Evolutionary conservation across 1,140 invertebrate species (phyloP), one percentile per base, ranked within the genome.

Genomic region (Camponotus vicinus): DNA sequence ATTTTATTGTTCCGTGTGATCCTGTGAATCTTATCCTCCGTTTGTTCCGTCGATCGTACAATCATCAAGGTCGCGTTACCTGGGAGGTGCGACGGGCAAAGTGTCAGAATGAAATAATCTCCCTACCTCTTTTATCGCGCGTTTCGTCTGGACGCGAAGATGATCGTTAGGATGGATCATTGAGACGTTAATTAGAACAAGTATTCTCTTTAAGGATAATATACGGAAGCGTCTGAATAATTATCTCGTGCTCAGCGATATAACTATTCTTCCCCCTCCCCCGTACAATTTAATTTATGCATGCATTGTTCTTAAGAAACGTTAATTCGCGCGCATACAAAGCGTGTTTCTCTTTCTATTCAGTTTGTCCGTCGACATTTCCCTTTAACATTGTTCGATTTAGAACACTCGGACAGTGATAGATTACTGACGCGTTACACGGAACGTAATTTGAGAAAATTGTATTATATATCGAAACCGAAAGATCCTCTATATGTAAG

Each of bases 401-500:
- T 11, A 15, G 57, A 80, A 64, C 66, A 84, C 57, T 89, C 57
- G 85, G 79, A 27, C 79, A 87, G 85, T 61, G 89, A 88, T 88
- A 84, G 80, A 52, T 89, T 45, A 86, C 79, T n/a, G 66, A 84
- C 49, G 86, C 90, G 89, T 88, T 76, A 77, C 71, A 76, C 73
- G 66, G 83, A 40, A 77, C 69, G 86, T 89, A 78, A 85, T 61
- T 64, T 87, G 82, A 64, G 73, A 69, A 88, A 76, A 88, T 78
- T 94, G 93, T 94, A 94, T 93, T 92, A 93, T 94, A 93, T 88
- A 91, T 90, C 86, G 86, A 92, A 88, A 87, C 79, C 49, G 86
- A 91, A 79, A 88, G 87, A 91, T 89, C 86, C 88, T 90, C 86
- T 93, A 93, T 88, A 79, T 92, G 78, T 94, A 93, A 95, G 92